phyloP scores from a whole-genome alignment of 2,113 vertebrate genomes.

The Nematolebias whitei region DNA sequence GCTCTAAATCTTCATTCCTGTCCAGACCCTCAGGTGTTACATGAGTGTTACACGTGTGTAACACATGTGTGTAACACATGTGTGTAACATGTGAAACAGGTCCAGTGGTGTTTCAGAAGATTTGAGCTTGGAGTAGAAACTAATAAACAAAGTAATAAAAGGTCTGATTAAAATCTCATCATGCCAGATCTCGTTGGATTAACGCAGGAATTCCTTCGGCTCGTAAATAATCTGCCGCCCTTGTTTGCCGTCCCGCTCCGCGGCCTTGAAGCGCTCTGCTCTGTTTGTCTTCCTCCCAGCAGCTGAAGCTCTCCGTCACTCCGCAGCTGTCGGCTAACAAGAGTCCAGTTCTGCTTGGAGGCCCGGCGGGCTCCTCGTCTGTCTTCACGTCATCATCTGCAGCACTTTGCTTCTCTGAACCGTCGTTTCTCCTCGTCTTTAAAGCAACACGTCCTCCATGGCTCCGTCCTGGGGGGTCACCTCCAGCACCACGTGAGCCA shows the following conservation, averaged over 20 bases:
- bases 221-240: constrained; percentile 29
- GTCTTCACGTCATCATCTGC: constrained; percentile 22
- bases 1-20: too few species aligned
- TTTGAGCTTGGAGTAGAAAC: too few species aligned
- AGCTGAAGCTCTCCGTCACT: constrained; percentile 50
- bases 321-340: constrained; percentile 75
- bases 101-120: too few species aligned
- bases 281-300: constrained; percentile 35
- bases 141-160: constrained; percentile 32
- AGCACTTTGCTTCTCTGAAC: background rate
- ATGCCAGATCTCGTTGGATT: constrained; percentile 26
- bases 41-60: too few species aligned
- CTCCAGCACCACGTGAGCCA: constrained; percentile 44
- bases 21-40: too few species aligned
- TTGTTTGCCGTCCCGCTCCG: constrained; percentile 5
- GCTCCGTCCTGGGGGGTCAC: too few species aligned
- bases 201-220: constrained; percentile 17
- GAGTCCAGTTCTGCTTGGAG: constrained; percentile 69
- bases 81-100: too few species aligned
- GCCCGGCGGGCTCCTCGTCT: constrained; percentile 19
- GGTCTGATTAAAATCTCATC: constrained; percentile 25
- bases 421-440: background rate
- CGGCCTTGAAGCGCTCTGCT: constrained; percentile 38
- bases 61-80: too few species aligned
- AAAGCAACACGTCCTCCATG: background rate